phyloP scores from a whole-genome alignment of 2,888 invertebrate genomes.

The Nomada hirtipes region DNA sequence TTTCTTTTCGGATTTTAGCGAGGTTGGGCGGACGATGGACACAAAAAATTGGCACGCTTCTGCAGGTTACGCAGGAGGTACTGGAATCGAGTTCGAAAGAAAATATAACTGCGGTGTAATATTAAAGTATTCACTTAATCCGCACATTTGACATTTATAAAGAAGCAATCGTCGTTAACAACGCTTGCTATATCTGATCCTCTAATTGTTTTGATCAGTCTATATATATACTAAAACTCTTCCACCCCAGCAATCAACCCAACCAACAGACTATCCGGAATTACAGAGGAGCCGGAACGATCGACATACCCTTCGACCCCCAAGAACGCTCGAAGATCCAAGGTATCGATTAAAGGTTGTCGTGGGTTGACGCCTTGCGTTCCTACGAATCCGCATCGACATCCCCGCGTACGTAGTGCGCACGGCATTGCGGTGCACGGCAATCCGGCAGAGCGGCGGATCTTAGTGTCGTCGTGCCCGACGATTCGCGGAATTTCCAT shows the following conservation, averaged over 20 bases:
- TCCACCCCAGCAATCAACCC: background rate
- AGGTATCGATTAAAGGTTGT: conserved; percentile 48
- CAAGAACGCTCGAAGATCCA: conserved; percentile 33
- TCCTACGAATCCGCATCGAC: conserved; percentile 33
- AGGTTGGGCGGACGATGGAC: no score
- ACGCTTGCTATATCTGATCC: no score
- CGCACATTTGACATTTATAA: no score
- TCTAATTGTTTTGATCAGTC: no score
- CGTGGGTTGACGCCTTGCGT: conserved; percentile 15
- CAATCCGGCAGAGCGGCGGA: conserved; percentile 52
- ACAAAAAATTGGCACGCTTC: no score
- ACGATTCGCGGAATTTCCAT: conserved; percentile 70
- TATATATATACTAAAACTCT: no score
- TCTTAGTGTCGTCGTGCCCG: conserved; percentile 59
- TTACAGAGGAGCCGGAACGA: background rate
- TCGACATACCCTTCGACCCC: background rate
- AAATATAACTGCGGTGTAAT: no score
- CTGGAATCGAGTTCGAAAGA: no score
- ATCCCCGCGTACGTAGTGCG: conserved; percentile 31
- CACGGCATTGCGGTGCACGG: conserved; percentile 59
- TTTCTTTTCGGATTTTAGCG: background rate
- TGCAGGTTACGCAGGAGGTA: no score
- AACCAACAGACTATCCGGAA: background rate
- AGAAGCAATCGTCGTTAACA: no score
- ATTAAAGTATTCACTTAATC: no score